Percentiles rank a stretch among this genome's conserved stretches.
phyloP scores from a whole-genome alignment of 2,888 invertebrate species.

The Melinaea menophilus region DNA sequence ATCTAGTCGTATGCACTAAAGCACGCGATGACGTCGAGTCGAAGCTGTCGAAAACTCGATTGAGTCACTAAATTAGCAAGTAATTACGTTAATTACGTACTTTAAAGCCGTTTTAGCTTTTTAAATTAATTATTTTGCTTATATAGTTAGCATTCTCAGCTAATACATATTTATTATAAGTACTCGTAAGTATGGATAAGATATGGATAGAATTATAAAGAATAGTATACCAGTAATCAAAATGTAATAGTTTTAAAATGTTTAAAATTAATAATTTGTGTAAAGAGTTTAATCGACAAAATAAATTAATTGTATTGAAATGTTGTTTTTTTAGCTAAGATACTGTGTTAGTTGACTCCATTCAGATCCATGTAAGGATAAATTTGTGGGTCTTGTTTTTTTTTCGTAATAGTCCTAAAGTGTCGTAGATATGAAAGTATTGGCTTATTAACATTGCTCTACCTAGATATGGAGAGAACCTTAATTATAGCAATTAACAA shows the following conservation, averaged over 20 bases:
- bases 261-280: too few species aligned
- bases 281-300: too few species aligned
- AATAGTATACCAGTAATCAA: too few species aligned
- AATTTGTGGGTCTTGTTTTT: slow-evolving; percentile 21
- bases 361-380: slow-evolving; percentile 20
- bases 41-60: neutral
- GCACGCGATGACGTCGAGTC: too few species aligned
- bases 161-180: too few species aligned
- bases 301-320: too few species aligned
- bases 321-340: neutral
- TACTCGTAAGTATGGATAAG: too few species aligned
- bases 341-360: slow-evolving; percentile 11
- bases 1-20: too few species aligned
- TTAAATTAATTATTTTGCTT: neutral
- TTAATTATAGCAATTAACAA: neutral
- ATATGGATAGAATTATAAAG: too few species aligned
- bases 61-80: neutral
- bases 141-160: neutral
- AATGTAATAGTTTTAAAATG: too few species aligned
- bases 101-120: neutral
- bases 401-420: slow-evolving; percentile 17
- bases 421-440: slow-evolving; percentile 9
- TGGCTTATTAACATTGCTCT: slow-evolving; percentile 21
- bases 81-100: neutral
- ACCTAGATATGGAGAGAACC: slow-evolving; percentile 4